Evolutionary conservation across 2,113 vertebrate species (phyloP), one percentile per base, ranked within the genome.

Genomic region (Limnothrissa miodon): DNA sequence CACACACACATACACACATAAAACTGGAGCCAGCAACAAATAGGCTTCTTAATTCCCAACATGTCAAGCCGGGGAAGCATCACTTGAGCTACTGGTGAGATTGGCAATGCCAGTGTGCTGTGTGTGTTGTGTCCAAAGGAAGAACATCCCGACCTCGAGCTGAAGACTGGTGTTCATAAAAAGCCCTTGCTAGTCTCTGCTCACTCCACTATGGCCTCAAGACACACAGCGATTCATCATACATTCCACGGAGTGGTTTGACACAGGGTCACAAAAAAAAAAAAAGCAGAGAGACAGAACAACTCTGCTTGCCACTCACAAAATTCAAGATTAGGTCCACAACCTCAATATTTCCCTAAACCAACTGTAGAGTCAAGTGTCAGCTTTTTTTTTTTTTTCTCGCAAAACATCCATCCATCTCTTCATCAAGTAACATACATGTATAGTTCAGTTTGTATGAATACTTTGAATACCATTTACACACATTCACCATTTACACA

Each of bases 51-150:
- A 84, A 39, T 81, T 42, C 80, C 21, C 15, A 10, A 51, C 62
- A 81, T 85, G 62, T 45, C 80, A 81, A 78, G 74, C 80, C 25
- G 59, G 74, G 80, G 56, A 56, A 74, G 62, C 42, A 2, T 70
- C 29, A 74, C 66, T 11, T 74, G 29, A 17, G 29, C 66, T 15
- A 13, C 4, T 33, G 1, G 1, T 36, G 29, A 74, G 66, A 36
- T 15, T 36, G 29, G 33, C 17, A 13, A 11, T 17, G 1, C 36
- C 29, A 36, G 66, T 33, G 13, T 17, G 9, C 10, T 33, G 9
- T 70, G 62, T 36, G 66, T 74, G 17, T 29, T 74, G 66, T 36
- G 33, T 36, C 66, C 66, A 74, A n/a, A n/a, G n/a, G n/a, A n/a
- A n/a, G n/a, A n/a, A n/a, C n/a, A n/a, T n/a, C n/a, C n/a, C n/a